A percentile compares a stretch with the other conserved stretches of the same genome.
Conservation (phyloP, 2,113 vertebrate genomes). For the Sinocyclocheilus anophthalmus region DNA sequence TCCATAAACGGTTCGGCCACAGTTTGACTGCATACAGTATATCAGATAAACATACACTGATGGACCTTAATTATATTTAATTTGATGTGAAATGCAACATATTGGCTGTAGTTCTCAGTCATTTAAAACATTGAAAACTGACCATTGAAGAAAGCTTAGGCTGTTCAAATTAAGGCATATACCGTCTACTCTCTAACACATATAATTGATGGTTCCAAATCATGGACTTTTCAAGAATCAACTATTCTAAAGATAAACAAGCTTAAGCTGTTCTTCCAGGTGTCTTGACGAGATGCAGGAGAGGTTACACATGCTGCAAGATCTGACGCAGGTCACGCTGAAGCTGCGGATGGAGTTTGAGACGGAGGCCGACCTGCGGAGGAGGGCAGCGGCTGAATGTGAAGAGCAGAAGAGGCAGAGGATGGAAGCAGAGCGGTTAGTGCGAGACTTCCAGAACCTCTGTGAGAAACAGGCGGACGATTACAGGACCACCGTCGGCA, state of each 20-base stretch:
- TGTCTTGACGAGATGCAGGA: slow-evolving; percentile 59
- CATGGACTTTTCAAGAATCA: background rate
- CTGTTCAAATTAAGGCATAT: too few relatives aligned
- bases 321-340: slow-evolving; percentile 20
- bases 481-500: slow-evolving; percentile 8
- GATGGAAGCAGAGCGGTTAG: slow-evolving; percentile 45
- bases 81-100: too few relatives aligned
- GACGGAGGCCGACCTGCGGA: slow-evolving; percentile 66
- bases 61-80: too few relatives aligned
- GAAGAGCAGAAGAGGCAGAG: slow-evolving; percentile 33
- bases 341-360: slow-evolving; percentile 69
- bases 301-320: background rate
- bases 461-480: slow-evolving; percentile 18
- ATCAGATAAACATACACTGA: too few relatives aligned
- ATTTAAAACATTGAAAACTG: too few relatives aligned
- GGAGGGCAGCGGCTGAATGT: slow-evolving; percentile 62
- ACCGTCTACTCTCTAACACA: too few relatives aligned
- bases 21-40: too few relatives aligned
- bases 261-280: slow-evolving; percentile 52
- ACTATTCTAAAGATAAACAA: background rate
- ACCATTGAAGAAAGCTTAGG: too few relatives aligned
- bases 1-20: slow-evolving; percentile 42
- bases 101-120: too few relatives aligned
- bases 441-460: slow-evolving; percentile 41
- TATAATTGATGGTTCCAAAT: background rate